Evolutionary conservation across 1,140 invertebrate genomes (phyloP), one percentile per base, ranked within the genome.

Genomic region (Diprion similis): DNA sequence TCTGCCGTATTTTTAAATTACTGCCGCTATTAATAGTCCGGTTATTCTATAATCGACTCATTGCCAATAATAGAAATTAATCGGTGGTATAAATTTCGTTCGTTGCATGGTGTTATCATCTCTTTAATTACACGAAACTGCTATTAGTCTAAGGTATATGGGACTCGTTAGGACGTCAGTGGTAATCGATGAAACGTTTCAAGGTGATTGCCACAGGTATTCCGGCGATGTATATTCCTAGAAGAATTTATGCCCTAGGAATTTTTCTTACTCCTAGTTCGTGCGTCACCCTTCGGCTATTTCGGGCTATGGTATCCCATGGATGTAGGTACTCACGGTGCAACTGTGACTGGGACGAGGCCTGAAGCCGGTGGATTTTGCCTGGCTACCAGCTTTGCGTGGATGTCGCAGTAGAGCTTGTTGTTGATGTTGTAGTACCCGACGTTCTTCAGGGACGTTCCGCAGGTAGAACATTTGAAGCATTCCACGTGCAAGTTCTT

Each of bases 401-500:
- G 97, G 78, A 97, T 94, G 85, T 99, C 97, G 89, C 97, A 99
- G 87, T 98, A 99, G 70, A 99, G 89, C 89, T 98, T 98, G 82
- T 96, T 96, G 86, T 97, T 97, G 83, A 98, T 94, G 85, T 96
- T 97, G 90, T 97, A 98, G 86, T 98, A 98, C 68, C 96, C 97
- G 85, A 97, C 94, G 89, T 99, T 98, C 89, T 98, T 99, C 75
- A 99, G 89, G 11, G 96, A 97, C 46, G 95, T 93, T 76, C 97
- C 97, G 86, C 97, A 99, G 64, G 96, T 98, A 66, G 95, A 92
- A 87, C 97, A 99, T 87, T 97, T 97, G 91, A 99, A 98, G 87
- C 97, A 99, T 82, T 98, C 97, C 69, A 98, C 96, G 89, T 99
- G 97, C 73, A 98, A 89, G 83, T 97, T 97, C 88, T 97, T 97